Base-by-base conservation (phyloP, 1,140 invertebrate species). In the Bombus terrestris region DNA sequence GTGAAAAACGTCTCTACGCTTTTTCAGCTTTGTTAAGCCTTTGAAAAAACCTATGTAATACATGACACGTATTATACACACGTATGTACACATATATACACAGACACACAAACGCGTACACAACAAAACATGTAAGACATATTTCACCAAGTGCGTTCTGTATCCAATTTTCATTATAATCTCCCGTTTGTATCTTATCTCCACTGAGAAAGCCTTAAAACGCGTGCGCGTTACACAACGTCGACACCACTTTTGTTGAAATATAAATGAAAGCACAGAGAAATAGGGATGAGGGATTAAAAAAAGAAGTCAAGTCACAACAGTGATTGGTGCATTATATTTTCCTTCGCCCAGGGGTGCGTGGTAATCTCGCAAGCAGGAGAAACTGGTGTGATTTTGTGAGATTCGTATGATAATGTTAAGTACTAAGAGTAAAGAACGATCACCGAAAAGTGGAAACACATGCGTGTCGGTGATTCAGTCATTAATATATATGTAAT, bases 401-500 rank as follows among this genome's bases (percentile, higher is more conserved):
- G 90, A 89, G 90, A 91, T 86, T 89, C 83, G 81, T 84, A 91
- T 89, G 80, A 86, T 90, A 90, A 91, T 88, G 89, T 94, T 94
- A 93, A 94, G 92, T 92, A 88, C 88, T 91, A 82, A 92, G 88
- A 93, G 89, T 89, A 89, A 82, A 92, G 87, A 93, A 90, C 91
- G 88, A 88, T 92, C 92, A 93, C 92, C 93, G 91, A 92, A 92
- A 90, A 88, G 93, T 91, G 92, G 92, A 86, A 93, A 93, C 92
- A 93, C 93, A 92, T 92, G 92, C 92, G 93, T 92, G 91, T 93
- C 93, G 93, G 92, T 94, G 93, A 86, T 94, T 94, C 93, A 94
- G 92, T 93, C 93, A 91, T 95, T 95, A 95, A 94, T 94, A 94
- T 94, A 94, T 94, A 94, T 94, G 92, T 94, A 94, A 94, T 94